Base-by-base conservation (phyloP, 2,113 vertebrate genomes). In the Cyprinodon tularosa region DNA sequence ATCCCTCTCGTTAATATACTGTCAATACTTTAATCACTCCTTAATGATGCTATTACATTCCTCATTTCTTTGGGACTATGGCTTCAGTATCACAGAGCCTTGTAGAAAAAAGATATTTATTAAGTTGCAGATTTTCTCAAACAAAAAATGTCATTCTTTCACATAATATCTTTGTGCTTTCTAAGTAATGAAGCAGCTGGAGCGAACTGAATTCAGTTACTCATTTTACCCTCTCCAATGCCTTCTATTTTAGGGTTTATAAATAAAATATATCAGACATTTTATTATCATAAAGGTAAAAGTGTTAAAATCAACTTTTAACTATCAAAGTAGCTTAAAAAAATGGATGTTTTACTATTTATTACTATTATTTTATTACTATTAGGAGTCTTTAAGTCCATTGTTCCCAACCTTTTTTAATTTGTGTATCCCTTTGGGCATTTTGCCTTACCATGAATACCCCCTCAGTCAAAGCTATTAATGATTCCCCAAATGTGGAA, bases 1-100 rank as follows among this genome's bases (percentile, higher is more conserved):
- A 90, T 90, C 78, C 76, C 76, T 66, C 83, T 90, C 82, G 84
- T 91, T 90, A 87, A 92, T 84, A 81, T 83, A 80, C 86, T 82
- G 86, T 90, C 89, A 87, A 92, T 88, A 78, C 79, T 84, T 86
- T 80, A 92, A 91, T 89, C 65, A 74, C 72, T 71, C 71, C 53
- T 64, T 87, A 89, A 89, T 82, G 83, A 86, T 57, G 48, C 71
- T 66, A 83, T 89, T 78, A 85, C 81, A 76, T 65, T 68, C 62
- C 67, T 45, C 1, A 36, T 64, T 1, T 67, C 74, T 62, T n/a
- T 50, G 57, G 78, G 73, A 77, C 84, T 71, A 45, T 39, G 39
- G 29, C 42, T 12, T 47, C 70, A 45, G 42, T 62, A 40, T 42
- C 62, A 66, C 22, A 14, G 48, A 66, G 64, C 61, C 66, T 42